Conservation (phyloP, 2,797 vertebrate genomes). For the Myripristis murdjan region DNA sequence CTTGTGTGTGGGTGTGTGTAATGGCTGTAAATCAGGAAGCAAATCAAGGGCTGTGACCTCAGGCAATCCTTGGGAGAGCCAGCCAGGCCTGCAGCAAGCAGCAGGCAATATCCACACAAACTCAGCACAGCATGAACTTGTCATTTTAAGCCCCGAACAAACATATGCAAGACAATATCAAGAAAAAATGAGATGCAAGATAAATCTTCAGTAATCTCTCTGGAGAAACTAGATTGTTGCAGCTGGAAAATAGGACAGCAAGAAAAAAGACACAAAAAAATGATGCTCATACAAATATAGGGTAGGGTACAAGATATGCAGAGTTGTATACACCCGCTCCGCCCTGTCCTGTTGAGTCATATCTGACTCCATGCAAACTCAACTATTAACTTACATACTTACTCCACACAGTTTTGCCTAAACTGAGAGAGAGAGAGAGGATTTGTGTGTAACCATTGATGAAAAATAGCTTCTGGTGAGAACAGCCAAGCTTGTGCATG, state of each 20-base stretch:
- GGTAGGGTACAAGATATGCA: no score
- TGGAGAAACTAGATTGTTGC: background rate
- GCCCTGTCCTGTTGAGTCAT: no score
- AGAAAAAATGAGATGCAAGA: conserved; percentile 4
- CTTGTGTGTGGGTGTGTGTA: conserved; percentile 25
- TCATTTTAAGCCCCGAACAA: conserved; percentile 8
- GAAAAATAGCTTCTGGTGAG: no score
- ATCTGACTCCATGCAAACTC: no score
- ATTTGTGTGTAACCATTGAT: no score
- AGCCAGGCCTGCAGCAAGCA: conserved; percentile 55
- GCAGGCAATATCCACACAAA: conserved; percentile 40
- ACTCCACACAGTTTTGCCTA: no score
- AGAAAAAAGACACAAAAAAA: background rate
- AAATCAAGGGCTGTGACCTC: conserved; percentile 52
- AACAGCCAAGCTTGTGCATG: no score
- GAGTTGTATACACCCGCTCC: no score
- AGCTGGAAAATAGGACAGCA: background rate
- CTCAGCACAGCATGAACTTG: conserved; percentile 58
- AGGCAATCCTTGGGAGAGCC: conserved; percentile 48
- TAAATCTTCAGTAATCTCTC: background rate
- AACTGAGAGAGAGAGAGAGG: no score
- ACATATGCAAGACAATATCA: conserved; percentile 11
- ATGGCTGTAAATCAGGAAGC: conserved; percentile 50
- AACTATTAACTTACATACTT: no score
- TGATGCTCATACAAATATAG: background rate